Base-by-base conservation (phyloP, 2,888 invertebrate species). In the Mamestra brassicae region DNA sequence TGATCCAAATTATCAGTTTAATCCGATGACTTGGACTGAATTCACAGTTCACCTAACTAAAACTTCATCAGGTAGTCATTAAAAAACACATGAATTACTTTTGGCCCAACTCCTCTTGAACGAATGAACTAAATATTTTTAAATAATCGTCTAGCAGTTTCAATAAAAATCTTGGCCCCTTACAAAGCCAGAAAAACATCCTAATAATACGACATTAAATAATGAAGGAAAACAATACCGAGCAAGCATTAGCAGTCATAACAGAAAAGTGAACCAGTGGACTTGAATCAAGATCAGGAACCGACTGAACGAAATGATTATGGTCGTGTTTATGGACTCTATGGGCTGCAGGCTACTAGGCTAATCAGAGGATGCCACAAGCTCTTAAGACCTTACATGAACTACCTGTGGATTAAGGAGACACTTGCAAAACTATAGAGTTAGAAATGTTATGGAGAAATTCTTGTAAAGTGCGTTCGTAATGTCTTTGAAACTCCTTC, bases 261-360 rank as follows among this genome's bases (percentile, higher is more conserved):
- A 52, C 68, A 71, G 83, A 83, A 74, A 74, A 69, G 8, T 52
- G 10, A 81, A 83, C 11, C 79, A 74, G n/a, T 54, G 11, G 58
- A 58, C 13, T 64, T 64, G 74, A 61, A 55, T 71, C 74, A 68
- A 69, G 60, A 50, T 38, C 47, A 52, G 26, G 70, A 57, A 65
- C 64, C 78, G 47, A 47, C 60, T 34, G 15, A 76, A 47, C n/a
- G n/a, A 70, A 45, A 71, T 71, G 58, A 66, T 60, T 69, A 78
- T 62, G 67, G 62, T 45, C 5, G 45, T 78, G 78, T 82, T 82
- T 71, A 78, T 65, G n/a, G 52, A 54, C 57, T 75, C 15, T 4
- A n/a, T 13, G 42, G 57, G 15, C 11, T 45, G 15, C 11, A 45
- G 13, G n/a, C 36, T 60, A 17, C n/a, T 42, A 34, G 52, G 17